Conservation (phyloP, 2,113 vertebrate species). For the Atractosteus spatula region DNA sequence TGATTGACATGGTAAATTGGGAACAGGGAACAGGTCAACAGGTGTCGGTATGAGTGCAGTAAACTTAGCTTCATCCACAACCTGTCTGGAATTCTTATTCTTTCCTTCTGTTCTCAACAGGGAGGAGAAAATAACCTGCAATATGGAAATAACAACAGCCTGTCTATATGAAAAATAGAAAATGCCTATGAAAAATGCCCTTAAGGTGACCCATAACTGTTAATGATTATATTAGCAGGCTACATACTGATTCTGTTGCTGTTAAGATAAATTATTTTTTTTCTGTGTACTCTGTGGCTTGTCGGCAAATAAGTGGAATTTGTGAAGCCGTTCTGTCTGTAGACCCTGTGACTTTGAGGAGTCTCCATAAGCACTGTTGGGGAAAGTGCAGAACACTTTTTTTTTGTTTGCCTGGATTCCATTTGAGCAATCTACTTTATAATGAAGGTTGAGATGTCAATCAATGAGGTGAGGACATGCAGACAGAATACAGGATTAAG, state of each 20-base stretch:
- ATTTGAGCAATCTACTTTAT: conserved; percentile 18
- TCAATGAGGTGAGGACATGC: conserved; percentile 26
- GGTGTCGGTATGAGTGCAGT: conserved; percentile 49
- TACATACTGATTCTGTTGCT: neutral
- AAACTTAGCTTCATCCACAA: conserved; percentile 1
- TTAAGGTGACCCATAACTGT: conserved; percentile 44
- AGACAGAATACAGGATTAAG: conserved; percentile 5
- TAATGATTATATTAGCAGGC: neutral
- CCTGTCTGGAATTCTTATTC: conserved; percentile 11
- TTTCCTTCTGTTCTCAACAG: conserved; percentile 31
- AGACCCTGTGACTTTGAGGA: too few species aligned
- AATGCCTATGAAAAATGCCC: conserved; percentile 22
- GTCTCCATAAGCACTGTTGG: too few species aligned
- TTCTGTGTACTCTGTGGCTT: neutral
- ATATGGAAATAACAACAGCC: conserved; percentile 35
- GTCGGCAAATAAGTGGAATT: neutral
- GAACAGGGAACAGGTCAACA: conserved; percentile 45
- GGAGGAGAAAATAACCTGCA: conserved; percentile 42
- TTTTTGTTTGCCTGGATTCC: conserved; percentile 28
- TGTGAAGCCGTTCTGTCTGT: too few species aligned
- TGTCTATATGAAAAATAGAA: conserved; percentile 32
- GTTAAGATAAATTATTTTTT: neutral
- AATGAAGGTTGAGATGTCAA: conserved; percentile 31
- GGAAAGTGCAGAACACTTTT: too few species aligned
- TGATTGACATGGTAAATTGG: conserved; percentile 62